Evolutionary conservation across 2,797 vertebrate genomes (phyloP).

Genomic region (Enteromius unitaeniatus): DNA sequence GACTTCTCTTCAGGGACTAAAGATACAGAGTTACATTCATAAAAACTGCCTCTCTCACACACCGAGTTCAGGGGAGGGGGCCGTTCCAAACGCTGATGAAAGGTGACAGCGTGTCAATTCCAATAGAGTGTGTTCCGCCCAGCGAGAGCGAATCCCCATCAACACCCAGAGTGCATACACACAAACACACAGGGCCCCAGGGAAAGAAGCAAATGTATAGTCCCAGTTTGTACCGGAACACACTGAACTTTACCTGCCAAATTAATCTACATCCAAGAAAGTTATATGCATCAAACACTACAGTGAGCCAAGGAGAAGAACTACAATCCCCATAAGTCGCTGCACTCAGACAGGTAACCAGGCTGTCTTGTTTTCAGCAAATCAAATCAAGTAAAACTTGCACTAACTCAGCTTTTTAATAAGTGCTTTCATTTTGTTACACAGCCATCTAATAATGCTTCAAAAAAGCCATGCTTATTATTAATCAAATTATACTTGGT

Average conservation of each 20-base stretch:
- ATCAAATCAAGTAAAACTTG: background rate
- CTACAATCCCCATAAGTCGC: conserved; percentile 24
- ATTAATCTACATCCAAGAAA: conserved; percentile 3
- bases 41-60: conserved; percentile 56
- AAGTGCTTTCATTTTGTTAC: conserved; percentile 20
- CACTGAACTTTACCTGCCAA: conserved; percentile 40
- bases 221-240: background rate
- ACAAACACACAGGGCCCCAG: conserved; percentile 36
- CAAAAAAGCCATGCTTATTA: conserved; percentile 65
- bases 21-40: conserved; percentile 56
- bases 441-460: conserved; percentile 16
- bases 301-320: background rate
- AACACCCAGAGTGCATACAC: conserved; percentile 50
- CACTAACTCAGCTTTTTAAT: conserved; percentile 2
- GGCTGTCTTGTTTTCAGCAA: background rate
- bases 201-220: conserved; percentile 34
- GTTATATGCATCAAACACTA: conserved; percentile 3
- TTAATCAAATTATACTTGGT: conserved; percentile 72
- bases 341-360: background rate
- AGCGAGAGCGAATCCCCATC: conserved; percentile 54
- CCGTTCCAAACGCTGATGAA: conserved; percentile 71
- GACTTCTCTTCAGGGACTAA: conserved; percentile 45
- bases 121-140: conserved; percentile 66
- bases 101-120: conserved; percentile 77
- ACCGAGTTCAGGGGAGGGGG: conserved; percentile 50